These are phyloP conservation scores for Tribolium freemani DNA, from an alignment of 2,888 invertebrate genomes.

Conservation along the genomic window DNA sequence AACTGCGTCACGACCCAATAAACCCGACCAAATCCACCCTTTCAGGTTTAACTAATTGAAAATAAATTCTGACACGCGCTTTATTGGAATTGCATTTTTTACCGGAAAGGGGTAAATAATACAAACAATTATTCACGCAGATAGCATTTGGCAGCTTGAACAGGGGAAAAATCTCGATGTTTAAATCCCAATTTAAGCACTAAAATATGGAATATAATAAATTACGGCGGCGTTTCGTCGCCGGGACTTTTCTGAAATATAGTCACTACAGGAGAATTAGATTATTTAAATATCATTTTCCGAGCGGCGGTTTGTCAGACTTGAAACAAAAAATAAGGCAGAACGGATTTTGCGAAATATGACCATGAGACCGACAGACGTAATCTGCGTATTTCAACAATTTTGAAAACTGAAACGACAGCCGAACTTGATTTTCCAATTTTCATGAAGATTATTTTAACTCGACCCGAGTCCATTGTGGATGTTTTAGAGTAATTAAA, in stretches of 20 bases:
- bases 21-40: conserved; percentile 12
- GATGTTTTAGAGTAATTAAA: conserved; percentile 5
- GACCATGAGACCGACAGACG: neutral
- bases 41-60: conserved; percentile 15
- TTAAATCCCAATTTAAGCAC: neutral
- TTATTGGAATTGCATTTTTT: conserved; percentile 11
- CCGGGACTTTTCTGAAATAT: conserved; percentile 12
- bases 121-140: conserved; percentile 9
- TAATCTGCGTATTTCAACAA: neutral
- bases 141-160: neutral
- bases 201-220: conserved; percentile 13
- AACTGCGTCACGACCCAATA: conserved; percentile 20
- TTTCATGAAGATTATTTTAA: neutral
- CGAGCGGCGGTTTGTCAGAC: neutral
- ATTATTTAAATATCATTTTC: conserved; percentile 34
- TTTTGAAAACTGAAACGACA: no score
- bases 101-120: neutral
- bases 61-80: conserved; percentile 13
- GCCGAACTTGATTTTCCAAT: no score
- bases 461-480: neutral
- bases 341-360: neutral
- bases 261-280: neutral
- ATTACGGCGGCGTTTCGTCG: conserved; percentile 9
- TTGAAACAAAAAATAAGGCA: conserved; percentile 3
- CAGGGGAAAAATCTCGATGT: neutral